These are phyloP conservation scores for Ataeniobius toweri DNA, from an alignment of 2,797 vertebrate species.

Conservation along the genomic window DNA sequence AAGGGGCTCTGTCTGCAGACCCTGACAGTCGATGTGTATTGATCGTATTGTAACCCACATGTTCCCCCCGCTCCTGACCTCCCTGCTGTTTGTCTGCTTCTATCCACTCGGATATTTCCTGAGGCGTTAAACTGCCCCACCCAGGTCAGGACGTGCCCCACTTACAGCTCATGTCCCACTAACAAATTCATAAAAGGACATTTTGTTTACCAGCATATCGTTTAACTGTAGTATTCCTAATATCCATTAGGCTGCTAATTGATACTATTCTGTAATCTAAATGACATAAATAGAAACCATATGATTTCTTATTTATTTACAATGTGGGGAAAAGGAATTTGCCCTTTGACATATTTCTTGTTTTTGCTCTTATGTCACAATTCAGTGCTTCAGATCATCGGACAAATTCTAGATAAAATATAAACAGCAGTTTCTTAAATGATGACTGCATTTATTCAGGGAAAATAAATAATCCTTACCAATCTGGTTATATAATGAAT, in stretches of 20 bases:
- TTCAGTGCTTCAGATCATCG: background rate
- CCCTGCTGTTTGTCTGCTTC: slow-evolving; percentile 23
- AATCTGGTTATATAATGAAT: background rate
- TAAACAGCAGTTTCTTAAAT: background rate
- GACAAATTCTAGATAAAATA: background rate
- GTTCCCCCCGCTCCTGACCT: slow-evolving; percentile 46
- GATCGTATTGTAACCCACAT: slow-evolving; percentile 11
- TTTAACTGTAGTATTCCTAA: background rate
- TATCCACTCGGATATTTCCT: slow-evolving; percentile 16
- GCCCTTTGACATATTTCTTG: background rate
- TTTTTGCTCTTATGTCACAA: background rate
- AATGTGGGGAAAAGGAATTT: background rate
- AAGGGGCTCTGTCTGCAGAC: background rate
- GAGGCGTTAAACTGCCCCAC: slow-evolving; percentile 21
- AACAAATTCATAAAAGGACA: background rate
- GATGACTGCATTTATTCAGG: background rate
- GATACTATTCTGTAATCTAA: background rate
- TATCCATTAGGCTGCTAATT: background rate
- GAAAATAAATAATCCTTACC: background rate
- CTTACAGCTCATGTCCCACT: background rate
- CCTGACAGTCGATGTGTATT: slow-evolving; percentile 36
- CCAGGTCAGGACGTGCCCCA: slow-evolving; percentile 34
- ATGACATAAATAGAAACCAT: background rate
- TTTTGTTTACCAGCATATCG: background rate
- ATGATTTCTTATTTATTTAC: background rate